Percentiles rank a stretch among this genome's conserved stretches.
phyloP scores from a whole-genome alignment of 2,113 vertebrate genomes.

The Tiliqua scincoides region DNA sequence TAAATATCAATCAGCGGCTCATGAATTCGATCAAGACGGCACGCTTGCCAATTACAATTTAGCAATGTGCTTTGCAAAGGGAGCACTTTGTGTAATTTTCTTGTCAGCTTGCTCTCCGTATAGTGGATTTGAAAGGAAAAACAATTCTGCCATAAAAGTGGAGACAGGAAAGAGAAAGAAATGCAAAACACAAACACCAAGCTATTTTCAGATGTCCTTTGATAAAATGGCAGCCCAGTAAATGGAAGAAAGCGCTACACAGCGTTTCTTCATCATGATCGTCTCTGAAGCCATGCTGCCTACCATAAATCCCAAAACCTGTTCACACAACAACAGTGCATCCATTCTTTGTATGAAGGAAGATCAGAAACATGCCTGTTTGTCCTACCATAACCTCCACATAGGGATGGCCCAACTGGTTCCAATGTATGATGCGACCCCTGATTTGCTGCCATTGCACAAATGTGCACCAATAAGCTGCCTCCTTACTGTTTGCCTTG shows the following conservation, averaged over 20 bases:
- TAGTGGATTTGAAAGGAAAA: background rate
- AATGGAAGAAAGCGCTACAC: background rate
- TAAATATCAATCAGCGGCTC: conserved; percentile 23
- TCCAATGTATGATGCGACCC: too few relatives aligned
- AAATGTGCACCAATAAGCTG: too few relatives aligned
- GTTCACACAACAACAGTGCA: too few relatives aligned
- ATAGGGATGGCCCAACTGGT: too few relatives aligned
- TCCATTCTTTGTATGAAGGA: too few relatives aligned
- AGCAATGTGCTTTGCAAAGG: conserved; percentile 20
- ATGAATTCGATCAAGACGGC: background rate
- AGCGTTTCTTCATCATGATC: background rate
- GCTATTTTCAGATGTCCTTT: background rate
- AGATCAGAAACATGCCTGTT: too few relatives aligned
- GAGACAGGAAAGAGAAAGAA: background rate
- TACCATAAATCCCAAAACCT: background rate
- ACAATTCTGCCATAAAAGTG: background rate
- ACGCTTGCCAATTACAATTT: conserved; percentile 30
- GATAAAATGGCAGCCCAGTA: background rate
- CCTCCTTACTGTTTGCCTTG: too few relatives aligned
- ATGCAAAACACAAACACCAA: background rate
- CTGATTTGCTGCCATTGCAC: too few relatives aligned
- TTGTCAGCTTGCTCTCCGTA: conserved; percentile 25
- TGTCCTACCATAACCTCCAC: too few relatives aligned
- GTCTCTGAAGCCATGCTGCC: background rate
- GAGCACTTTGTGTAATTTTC: conserved; percentile 49